Conservation (phyloP, 2,888 invertebrate species). For the Idaea aversata region DNA sequence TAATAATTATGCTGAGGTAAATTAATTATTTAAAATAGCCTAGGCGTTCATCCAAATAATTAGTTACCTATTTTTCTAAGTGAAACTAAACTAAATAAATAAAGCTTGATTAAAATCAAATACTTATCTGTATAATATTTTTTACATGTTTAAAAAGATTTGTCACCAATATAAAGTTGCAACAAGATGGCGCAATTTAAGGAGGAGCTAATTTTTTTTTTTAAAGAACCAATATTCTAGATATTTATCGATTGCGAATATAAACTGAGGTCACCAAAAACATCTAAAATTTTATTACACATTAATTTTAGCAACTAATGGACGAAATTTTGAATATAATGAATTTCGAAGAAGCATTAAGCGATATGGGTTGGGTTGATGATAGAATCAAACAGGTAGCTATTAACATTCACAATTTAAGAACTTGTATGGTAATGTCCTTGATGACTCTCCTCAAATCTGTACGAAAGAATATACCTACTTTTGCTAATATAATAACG, state of each 20-base stretch:
- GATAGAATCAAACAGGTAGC: constrained; percentile 25
- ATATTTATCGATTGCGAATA: constrained; percentile 13
- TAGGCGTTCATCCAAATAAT: too few relatives aligned
- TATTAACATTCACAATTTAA: constrained; percentile 23
- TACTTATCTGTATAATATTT: too few relatives aligned
- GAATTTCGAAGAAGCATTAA: constrained; percentile 19
- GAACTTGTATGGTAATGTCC: constrained; percentile 17
- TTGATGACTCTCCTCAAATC: constrained; percentile 13
- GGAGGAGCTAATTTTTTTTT: neutral
- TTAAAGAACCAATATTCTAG: neutral
- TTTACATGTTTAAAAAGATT: neutral
- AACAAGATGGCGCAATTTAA: neutral
- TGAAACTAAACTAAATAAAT: too few relatives aligned
- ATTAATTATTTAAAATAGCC: too few relatives aligned
- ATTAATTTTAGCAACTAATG: constrained; percentile 19
- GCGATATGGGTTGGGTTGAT: constrained; percentile 24
- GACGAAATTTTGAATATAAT: constrained; percentile 20
- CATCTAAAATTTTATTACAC: constrained; percentile 10
- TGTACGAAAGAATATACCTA: neutral
- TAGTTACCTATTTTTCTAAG: too few relatives aligned
- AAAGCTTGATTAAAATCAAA: too few relatives aligned
- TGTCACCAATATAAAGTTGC: neutral
- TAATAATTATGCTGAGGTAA: too few relatives aligned
- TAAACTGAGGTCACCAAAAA: constrained; percentile 14
- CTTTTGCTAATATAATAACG: constrained; percentile 2